Evolutionary conservation across 2,888 invertebrate genomes (phyloP), one percentile per base, ranked within the genome.

Genomic region (Alitta virens): DNA sequence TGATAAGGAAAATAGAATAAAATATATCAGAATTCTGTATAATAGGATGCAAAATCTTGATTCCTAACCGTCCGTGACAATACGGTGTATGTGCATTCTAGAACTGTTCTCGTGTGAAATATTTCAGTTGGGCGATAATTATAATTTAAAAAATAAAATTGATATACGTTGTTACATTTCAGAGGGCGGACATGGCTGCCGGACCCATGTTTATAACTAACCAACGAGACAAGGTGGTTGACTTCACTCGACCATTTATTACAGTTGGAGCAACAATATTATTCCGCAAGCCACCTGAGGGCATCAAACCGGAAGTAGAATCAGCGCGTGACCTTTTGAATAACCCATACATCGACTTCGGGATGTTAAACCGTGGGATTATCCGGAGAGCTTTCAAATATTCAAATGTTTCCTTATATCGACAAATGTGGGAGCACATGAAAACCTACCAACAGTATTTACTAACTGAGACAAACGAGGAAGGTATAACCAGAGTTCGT

Each of bases 151-250:
- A n/a, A n/a, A n/a, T n/a, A n/a, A n/a, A n/a, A n/a, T n/a, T n/a
- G n/a, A n/a, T n/a, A n/a, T n/a, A n/a, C n/a, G n/a, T n/a, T n/a
- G n/a, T n/a, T 24, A 5, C 12, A 23, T 51, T 53, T 18, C 65
- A 69, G 69, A 60, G 61, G 16, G 62, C 63, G 9, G 69, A 69
- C 40, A 27, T 69, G 26, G 68, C 68, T n/a, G 69, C 69, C 2
- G 69, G 63, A 1, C 68, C 69, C 12, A 51, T 69, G 56, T 68
- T 62, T 55, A 55, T 65, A 18, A 69, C 69, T 2, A 62, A 64
- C 1, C 63, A 62, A 33, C 51, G 69, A 2, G 25, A 27, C 21
- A 49, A 61, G 18, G 69, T 59, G 9, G 63, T 69, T 16, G 65
- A 68, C 54, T 68, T 69, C 56, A 56, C 68, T 5, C 38, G 50